Base-by-base conservation (phyloP, 2,888 invertebrate genomes). In the Lasioglossum vierecki region DNA sequence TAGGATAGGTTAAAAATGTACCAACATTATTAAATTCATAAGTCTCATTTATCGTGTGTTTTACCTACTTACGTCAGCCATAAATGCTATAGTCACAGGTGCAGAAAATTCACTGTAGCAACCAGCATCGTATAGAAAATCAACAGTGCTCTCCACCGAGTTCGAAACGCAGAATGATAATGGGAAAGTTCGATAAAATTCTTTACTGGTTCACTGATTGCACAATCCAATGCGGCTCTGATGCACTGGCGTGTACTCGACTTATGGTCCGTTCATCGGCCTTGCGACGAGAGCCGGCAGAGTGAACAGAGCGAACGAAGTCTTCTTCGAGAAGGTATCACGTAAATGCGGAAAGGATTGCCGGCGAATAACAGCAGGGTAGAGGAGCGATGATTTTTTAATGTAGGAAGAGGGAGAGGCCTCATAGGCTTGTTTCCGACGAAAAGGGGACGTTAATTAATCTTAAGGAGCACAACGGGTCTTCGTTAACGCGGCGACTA, bases 401-500 rank as follows among this genome's bases (percentile, higher is more conserved):
- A 87, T 63, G 80, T 26, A 63, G 22, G 76, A 79, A 6, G 39
- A 66, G 30, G 26, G 26, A 26, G 60, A n/a, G 76, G 84, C 79
- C 87, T 90, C 85, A 74, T 83, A 88, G 82, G 81, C 81, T 80
- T 82, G 85, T 63, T 85, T 83, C 71, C 82, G 60, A 53, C 72
- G 84, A 78, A 53, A 79, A 49, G 74, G 76, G 76, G 26, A 72
- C 79, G 84, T 84, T 90, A 91, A 91, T 90, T 89, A 89, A 85
- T 87, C 85, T 79, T 72, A 73, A 85, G 84, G 77, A 83, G 80
- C 77, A 80, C 79, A 81, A 83, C 80, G 74, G 66, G 80, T 83
- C 81, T 80, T 82, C 84, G 85, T 88, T 83, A 87, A 88, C 85
- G 79, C 79, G 76, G 74, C 60, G 75, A 70, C 77, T 74, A 72